These are phyloP conservation scores for Hestina assimilis DNA, from an alignment of 1,140 invertebrate species.

Conservation along the genomic window DNA sequence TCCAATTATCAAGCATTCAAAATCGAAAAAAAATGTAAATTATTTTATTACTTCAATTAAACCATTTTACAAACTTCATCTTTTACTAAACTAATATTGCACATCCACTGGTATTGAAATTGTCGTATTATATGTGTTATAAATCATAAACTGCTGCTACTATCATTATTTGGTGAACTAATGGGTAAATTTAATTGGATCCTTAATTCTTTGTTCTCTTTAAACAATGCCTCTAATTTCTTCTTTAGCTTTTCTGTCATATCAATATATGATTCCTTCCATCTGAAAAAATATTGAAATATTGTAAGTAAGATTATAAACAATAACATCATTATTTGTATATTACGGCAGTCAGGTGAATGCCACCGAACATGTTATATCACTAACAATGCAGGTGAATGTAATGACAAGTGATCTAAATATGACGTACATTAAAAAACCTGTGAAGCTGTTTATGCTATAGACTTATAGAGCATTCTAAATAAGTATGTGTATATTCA, in stretches of 20 bases:
- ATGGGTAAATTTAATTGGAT: constrained; percentile 68
- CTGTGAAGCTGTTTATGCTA: no score
- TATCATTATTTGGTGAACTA: constrained; percentile 48
- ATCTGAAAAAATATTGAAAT: constrained; percentile 61
- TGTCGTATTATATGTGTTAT: neutral
- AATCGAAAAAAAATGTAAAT: neutral
- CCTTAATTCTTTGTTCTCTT: constrained; percentile 79
- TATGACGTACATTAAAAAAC: no score
- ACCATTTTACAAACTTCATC: constrained; percentile 7
- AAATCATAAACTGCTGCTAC: constrained; percentile 37
- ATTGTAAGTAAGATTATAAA: no score
- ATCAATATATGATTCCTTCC: constrained; percentile 82
- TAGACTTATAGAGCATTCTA: no score
- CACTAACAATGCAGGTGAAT: no score
- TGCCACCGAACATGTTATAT: no score
- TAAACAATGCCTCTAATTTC: constrained; percentile 77
- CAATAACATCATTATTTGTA: no score
- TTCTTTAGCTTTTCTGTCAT: constrained; percentile 81
- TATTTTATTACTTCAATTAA: neutral
- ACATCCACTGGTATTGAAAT: constrained; percentile 8
- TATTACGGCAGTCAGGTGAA: no score
- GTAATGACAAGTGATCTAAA: no score
- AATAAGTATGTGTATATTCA: neutral
- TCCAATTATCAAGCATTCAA: no score
- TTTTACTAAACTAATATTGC: constrained; percentile 28